Evolutionary conservation across 2,888 invertebrate genomes (phyloP), one percentile per base, ranked within the genome.

Genomic region (Ornithoptera alexandrae): DNA sequence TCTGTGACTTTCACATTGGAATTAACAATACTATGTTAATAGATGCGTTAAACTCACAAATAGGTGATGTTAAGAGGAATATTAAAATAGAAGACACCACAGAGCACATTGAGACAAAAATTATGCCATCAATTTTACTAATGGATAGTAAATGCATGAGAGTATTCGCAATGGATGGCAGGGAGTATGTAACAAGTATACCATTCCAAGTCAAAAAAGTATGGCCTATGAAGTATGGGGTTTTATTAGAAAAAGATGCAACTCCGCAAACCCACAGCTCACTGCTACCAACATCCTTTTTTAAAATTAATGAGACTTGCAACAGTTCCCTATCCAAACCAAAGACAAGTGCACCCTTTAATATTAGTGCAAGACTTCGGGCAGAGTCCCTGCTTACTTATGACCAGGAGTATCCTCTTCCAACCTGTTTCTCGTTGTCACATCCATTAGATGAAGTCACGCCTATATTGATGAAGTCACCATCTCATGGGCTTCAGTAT

Each of bases 401-500:
- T 50, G 93, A 92, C 4, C 84, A 86, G n/a, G 93, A 93, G 58
- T 90, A 94, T 65, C 90, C 93, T 0, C 92, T 96, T 80, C 97
- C 98, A 0, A 95, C 96, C 0, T 93, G 98, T 63, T 98, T 97
- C 85, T 97, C 97, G 12, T 88, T 98, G 70, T 94, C 96, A 0
- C 98, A 98, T 93, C 98, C 98, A 0, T 88, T 98, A 67, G 97
- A 98, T 84, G 98, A 98, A 88, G 96, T 98, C 39, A 95, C 96
- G 68, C 98, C 98, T 0, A 94, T 98, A 53, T 88, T 97, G 10
- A 93, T 95, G 72, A 96, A 95, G 80, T 94, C 95, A 20, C 93
- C 94, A 72, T 89, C 88, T 1, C 92, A 93, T 69, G 90, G 92
- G 0, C 82, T 94, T 0, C 93, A 94, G 68, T 94, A 95, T 76